Evolutionary conservation across 2,888 invertebrate genomes (phyloP), one percentile per base, ranked within the genome.

Genomic region (Gastracanthus pulcherrimus): DNA sequence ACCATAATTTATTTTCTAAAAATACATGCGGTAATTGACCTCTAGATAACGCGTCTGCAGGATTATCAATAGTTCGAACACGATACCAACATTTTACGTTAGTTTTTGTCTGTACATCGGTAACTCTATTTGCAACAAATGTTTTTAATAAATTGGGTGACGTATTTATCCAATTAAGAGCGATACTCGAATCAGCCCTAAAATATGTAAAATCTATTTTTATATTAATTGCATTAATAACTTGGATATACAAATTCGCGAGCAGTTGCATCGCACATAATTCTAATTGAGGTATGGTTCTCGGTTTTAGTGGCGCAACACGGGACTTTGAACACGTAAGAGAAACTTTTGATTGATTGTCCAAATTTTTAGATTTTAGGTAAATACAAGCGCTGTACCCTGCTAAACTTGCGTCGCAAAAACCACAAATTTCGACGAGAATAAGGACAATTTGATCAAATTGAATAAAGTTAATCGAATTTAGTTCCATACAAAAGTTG

Each of bases 281-380:
- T 71, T 88, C 86, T 7, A 87, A 64, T 76, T 86, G 60, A 1
- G 87, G 86, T 7, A 87, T 26, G 0, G 85, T 80, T 0, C 81
- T 51, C 1, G 23, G 75, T 82, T 86, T 87, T 11, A 87, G 16
- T 5, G 87, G 87, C 4, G 89, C 86, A 4, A 89, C 86, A 29
- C 85, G 70, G 1, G 55, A 55, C 11, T 55, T 55, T 9, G 26
- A 19, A 6, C 55, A 55, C n/a, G 19, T 11, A 19, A 55, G 5
- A 7, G 19, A 26, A 5, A 23, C 2, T 5, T 1, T n/a, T 19
- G n/a, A 23, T 4, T 6, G 9, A 6, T 9, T n/a, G 1, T 55
- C 23, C 55, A 0, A 2, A 0, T 4, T 6, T 55, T n/a, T 48
- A 0, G 26, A 9, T 11, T 1, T n/a, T 9, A 55, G 6, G 3